Conservation (phyloP, 2,888 invertebrate genomes). For the Galerucella calmariensis region DNA sequence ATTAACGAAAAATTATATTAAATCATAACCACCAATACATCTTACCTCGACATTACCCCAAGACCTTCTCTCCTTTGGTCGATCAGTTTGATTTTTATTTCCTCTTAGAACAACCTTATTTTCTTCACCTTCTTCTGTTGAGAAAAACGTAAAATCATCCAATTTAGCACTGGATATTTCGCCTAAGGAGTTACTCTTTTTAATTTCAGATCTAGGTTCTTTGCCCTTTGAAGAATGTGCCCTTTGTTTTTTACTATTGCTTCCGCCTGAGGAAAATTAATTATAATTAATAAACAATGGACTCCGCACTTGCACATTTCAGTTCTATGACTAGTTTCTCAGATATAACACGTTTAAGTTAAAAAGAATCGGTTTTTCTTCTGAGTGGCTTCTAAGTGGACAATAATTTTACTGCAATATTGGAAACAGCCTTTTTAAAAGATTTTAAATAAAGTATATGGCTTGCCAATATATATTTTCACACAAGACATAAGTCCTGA, state of each 20-base stretch:
- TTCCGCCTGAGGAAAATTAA: slow-evolving; percentile 27
- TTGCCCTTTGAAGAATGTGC: slow-evolving; percentile 51
- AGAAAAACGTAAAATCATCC: slow-evolving; percentile 50
- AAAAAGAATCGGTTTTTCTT: too few relatives aligned
- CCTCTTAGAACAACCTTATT: slow-evolving; percentile 54
- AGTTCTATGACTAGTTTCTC: too few relatives aligned
- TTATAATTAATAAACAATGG: not conserved
- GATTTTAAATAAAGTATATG: too few relatives aligned
- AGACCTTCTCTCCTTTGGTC: slow-evolving; percentile 58
- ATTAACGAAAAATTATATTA: too few relatives aligned
- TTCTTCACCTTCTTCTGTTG: slow-evolving; percentile 52
- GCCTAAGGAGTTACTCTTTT: slow-evolving; percentile 72
- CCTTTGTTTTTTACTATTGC: slow-evolving; percentile 53
- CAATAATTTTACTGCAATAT: too few relatives aligned
- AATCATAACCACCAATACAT: not conserved
- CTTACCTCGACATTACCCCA: slow-evolving; percentile 60
- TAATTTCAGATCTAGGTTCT: slow-evolving; percentile 59
- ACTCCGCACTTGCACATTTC: too few relatives aligned
- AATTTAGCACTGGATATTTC: slow-evolving; percentile 77
- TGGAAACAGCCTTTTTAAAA: too few relatives aligned
- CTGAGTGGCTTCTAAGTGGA: too few relatives aligned
- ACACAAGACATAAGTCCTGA: too few relatives aligned
- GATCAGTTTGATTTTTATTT: slow-evolving; percentile 55
- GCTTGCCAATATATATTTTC: too few relatives aligned
- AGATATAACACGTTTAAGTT: too few relatives aligned